Evolutionary conservation across 2,888 invertebrate genomes (phyloP).

Genomic region (Linnaemya tessellans): DNA sequence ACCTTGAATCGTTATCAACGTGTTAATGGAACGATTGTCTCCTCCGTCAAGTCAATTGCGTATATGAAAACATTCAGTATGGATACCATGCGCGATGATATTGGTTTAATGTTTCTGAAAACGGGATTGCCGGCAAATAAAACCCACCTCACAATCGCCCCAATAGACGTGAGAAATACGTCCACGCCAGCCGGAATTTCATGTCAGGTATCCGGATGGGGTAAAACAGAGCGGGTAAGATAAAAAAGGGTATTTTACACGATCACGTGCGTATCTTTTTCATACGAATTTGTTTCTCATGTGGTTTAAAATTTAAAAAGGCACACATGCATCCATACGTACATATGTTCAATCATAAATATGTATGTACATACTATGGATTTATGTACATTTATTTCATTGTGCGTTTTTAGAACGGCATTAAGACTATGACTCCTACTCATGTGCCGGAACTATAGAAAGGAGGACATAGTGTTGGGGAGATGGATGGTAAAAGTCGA

Average conservation of each 20-base stretch:
- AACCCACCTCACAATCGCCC: slow-evolving; percentile 76
- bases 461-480: too few species aligned
- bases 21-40: slow-evolving; percentile 78
- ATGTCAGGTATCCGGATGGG: slow-evolving; percentile 82
- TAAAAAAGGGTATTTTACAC: background rate
- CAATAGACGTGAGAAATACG: slow-evolving; percentile 75
- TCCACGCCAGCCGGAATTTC: slow-evolving; percentile 73
- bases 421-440: too few species aligned
- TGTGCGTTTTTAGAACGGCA: too few species aligned
- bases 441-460: too few species aligned
- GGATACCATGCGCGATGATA: slow-evolving; percentile 80
- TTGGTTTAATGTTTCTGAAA: slow-evolving; percentile 79
- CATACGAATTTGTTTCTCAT: background rate
- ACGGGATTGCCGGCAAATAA: slow-evolving; percentile 74
- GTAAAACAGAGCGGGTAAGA: slow-evolving; percentile 77
- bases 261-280: background rate
- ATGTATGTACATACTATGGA: too few species aligned
- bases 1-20: slow-evolving; percentile 79
- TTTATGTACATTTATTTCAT: too few species aligned
- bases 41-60: slow-evolving; percentile 78
- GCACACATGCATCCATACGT: too few species aligned
- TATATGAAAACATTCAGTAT: slow-evolving; percentile 78
- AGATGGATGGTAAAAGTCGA: too few species aligned
- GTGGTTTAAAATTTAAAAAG: too few species aligned
- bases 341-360: too few species aligned